These are phyloP conservation scores for Odontomachus brunneus DNA, from an alignment of 1,140 invertebrate genomes.

Conservation along the genomic window DNA sequence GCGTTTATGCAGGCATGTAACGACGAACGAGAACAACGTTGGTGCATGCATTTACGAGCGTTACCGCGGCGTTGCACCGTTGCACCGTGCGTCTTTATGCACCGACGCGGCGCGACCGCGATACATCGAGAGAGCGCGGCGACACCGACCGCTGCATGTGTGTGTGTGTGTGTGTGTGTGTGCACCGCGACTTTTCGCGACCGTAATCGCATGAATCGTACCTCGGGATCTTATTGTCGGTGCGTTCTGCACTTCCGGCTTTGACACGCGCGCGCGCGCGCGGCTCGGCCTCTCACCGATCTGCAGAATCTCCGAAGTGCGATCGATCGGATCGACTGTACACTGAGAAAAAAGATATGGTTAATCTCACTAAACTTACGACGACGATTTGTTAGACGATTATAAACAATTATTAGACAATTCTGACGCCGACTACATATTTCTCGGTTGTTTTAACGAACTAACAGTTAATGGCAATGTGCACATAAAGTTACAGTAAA, in stretches of 20 bases:
- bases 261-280: background rate
- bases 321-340: too few relatives aligned
- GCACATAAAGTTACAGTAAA: too few relatives aligned
- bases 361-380: too few relatives aligned
- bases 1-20: slow-evolving; percentile 67
- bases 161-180: too few relatives aligned
- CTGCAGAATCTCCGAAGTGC: background rate
- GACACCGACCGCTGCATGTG: slow-evolving; percentile 7
- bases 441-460: too few relatives aligned
- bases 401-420: too few relatives aligned
- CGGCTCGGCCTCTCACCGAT: background rate
- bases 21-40: slow-evolving; percentile 63
- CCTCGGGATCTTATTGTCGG: slow-evolving; percentile 14
- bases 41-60: slow-evolving; percentile 57
- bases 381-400: too few relatives aligned
- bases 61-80: slow-evolving; percentile 16
- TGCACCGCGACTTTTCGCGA: background rate
- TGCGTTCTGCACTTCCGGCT: background rate
- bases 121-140: slow-evolving; percentile 9
- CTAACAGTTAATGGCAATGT: too few relatives aligned
- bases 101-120: slow-evolving; percentile 5
- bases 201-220: slow-evolving; percentile 20
- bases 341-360: too few relatives aligned
- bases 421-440: too few relatives aligned
- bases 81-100: slow-evolving; percentile 46